Conservation (phyloP, 2,888 invertebrate genomes). For the Sinopyrophorus schimmeli region DNA sequence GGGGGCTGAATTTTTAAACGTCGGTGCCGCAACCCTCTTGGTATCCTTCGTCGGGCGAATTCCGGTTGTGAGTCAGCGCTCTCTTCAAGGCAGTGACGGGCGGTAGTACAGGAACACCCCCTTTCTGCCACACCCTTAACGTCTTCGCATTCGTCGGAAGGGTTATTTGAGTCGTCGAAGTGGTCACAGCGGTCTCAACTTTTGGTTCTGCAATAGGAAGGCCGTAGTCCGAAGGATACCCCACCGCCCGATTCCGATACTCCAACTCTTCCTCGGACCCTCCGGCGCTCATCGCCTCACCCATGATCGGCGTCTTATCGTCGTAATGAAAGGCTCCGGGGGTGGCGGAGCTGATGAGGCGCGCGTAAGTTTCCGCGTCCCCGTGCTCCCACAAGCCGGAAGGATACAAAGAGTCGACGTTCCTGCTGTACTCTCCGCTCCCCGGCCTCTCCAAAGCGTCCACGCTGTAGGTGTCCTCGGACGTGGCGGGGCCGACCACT, state of each 20-base stretch:
- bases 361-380: slow-evolving; percentile 54
- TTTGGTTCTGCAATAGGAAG: slow-evolving; percentile 65
- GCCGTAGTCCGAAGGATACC: slow-evolving; percentile 79
- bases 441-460: slow-evolving; percentile 60
- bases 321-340: slow-evolving; percentile 66
- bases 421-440: slow-evolving; percentile 79
- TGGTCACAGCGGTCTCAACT: slow-evolving; percentile 47
- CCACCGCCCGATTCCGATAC: slow-evolving; percentile 57
- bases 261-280: slow-evolving; percentile 67
- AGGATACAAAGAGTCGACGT: slow-evolving; percentile 76
- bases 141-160: slow-evolving; percentile 72
- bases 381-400: slow-evolving; percentile 76
- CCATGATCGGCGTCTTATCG: slow-evolving; percentile 77
- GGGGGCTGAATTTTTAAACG: slow-evolving; percentile 63
- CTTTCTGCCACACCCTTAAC: slow-evolving; percentile 84
- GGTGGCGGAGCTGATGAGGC: slow-evolving; percentile 61
- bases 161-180: slow-evolving; percentile 53
- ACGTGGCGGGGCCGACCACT: slow-evolving; percentile 43
- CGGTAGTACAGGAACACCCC: slow-evolving; percentile 79
- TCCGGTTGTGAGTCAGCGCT: slow-evolving; percentile 79
- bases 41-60: slow-evolving; percentile 88
- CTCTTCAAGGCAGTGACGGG: slow-evolving; percentile 85
- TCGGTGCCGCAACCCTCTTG: slow-evolving; percentile 93
- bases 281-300: slow-evolving; percentile 62
- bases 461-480: slow-evolving; percentile 45